Evolutionary conservation across 2,888 invertebrate genomes (phyloP).

Genomic region (Drosophila mayaguana): DNA sequence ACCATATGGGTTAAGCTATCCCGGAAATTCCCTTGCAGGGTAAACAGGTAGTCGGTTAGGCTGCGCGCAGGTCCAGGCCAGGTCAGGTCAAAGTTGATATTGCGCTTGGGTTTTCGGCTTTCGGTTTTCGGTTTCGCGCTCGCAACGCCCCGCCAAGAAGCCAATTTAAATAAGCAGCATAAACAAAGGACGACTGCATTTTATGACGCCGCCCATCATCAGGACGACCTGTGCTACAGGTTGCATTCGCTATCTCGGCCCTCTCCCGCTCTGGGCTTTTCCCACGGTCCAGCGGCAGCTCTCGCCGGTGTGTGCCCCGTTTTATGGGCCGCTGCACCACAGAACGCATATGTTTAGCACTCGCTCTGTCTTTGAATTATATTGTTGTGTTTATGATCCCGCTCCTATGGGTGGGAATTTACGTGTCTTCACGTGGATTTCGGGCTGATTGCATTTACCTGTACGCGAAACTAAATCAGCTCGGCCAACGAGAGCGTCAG

Average conservation of each 20-base stretch:
- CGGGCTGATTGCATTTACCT: constrained; percentile 6
- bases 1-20: constrained; percentile 66
- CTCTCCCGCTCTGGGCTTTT: constrained; percentile 56
- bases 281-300: constrained; percentile 58
- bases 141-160: constrained; percentile 78
- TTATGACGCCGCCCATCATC: constrained; percentile 50
- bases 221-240: constrained; percentile 29
- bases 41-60: constrained; percentile 45
- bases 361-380: constrained; percentile 7
- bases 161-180: constrained; percentile 82
- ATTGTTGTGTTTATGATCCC: constrained; percentile 4
- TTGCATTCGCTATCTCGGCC: constrained; percentile 7
- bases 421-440: constrained; percentile 41
- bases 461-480: neutral
- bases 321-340: constrained; percentile 56
- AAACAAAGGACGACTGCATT: constrained; percentile 68
- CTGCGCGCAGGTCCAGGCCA: neutral
- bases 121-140: constrained; percentile 11
- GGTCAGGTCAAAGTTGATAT: constrained; percentile 16
- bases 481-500: constrained; percentile 20
- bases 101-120: neutral
- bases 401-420: constrained; percentile 62
- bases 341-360: constrained; percentile 58
- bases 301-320: constrained; percentile 19
- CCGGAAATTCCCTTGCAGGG: constrained; percentile 63